These are phyloP conservation scores for Epinotia bilunana DNA, from an alignment of 2,888 invertebrate species.

Conservation along the genomic window DNA sequence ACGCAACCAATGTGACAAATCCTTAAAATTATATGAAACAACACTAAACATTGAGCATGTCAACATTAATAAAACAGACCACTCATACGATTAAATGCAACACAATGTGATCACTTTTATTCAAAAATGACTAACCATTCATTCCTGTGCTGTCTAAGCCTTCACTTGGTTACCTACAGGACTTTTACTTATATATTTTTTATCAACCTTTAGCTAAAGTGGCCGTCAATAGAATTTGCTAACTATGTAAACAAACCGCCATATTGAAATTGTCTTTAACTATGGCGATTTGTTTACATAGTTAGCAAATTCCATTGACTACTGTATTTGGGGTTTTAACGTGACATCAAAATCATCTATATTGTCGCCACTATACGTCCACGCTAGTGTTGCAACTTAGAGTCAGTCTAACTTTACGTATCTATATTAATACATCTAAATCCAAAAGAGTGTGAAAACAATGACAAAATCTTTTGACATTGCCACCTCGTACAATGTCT, in stretches of 20 bases:
- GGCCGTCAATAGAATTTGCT: too few species aligned
- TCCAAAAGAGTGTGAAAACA: slow-evolving; percentile 3
- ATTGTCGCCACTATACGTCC: neutral
- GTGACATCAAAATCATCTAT: too few species aligned
- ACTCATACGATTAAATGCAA: slow-evolving; percentile 15
- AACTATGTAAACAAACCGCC: too few species aligned
- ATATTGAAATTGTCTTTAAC: too few species aligned
- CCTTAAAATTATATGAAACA: slow-evolving; percentile 5
- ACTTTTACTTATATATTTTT: neutral
- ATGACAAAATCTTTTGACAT: slow-evolving; percentile 12
- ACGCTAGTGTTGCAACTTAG: neutral
- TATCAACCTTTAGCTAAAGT: neutral
- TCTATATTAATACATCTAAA: neutral
- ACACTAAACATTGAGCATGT: slow-evolving; percentile 5
- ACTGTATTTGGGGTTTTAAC: slow-evolving; percentile 6
- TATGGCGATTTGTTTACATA: too few species aligned
- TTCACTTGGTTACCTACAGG: neutral
- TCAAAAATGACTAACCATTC: slow-evolving; percentile 2
- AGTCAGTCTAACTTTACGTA: slow-evolving; percentile 11
- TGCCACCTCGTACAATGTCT: neutral
- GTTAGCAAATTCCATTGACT: too few species aligned
- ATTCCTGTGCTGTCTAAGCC: slow-evolving; percentile 2
- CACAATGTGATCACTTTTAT: slow-evolving; percentile 11
- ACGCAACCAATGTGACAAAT: neutral
- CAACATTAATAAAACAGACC: slow-evolving; percentile 3